Conservation (phyloP, 2,797 vertebrate species). For the Acanthurus lineatus region DNA sequence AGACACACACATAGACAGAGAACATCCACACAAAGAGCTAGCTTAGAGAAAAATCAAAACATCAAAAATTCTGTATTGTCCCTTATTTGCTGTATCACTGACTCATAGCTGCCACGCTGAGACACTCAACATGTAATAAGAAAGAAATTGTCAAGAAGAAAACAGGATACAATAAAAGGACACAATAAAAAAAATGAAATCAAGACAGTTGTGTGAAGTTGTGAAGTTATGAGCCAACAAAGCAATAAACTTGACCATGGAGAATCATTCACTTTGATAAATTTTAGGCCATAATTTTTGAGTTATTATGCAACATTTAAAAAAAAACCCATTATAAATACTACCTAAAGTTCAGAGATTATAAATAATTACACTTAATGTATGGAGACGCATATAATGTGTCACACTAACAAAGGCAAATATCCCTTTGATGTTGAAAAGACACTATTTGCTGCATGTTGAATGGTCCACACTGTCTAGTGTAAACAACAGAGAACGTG, state of each 20-base stretch:
- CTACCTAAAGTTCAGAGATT: conserved; percentile 4
- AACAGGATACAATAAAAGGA: not conserved
- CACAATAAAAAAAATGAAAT: conserved; percentile 7
- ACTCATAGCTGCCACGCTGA: not conserved
- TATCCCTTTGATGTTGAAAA: conserved; percentile 49
- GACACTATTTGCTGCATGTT: conserved; percentile 43
- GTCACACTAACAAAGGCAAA: conserved; percentile 31
- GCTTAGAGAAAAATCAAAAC: conserved; percentile 25
- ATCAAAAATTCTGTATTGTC: not conserved
- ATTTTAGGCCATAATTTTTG: conserved; percentile 13
- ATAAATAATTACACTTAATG: conserved; percentile 18
- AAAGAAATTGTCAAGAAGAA: not conserved
- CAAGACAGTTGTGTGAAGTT: not conserved
- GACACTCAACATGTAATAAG: not conserved
- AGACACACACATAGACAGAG: conserved; percentile 28
- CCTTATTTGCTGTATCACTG: not conserved
- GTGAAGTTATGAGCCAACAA: not conserved
- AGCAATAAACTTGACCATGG: conserved; percentile 2
- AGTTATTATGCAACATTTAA: conserved; percentile 19
- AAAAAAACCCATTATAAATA: conserved; percentile 30
- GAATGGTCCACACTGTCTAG: conserved; percentile 61
- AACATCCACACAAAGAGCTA: conserved; percentile 12
- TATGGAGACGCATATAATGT: conserved; percentile 9
- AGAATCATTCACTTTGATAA: conserved; percentile 2
- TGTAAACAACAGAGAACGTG: conserved; percentile 73